A percentile compares a stretch with the other conserved stretches of the same genome.
These are phyloP conservation scores for Mechanitis messenoides DNA, from an alignment of 2,888 invertebrate species.

Conservation along the genomic window DNA sequence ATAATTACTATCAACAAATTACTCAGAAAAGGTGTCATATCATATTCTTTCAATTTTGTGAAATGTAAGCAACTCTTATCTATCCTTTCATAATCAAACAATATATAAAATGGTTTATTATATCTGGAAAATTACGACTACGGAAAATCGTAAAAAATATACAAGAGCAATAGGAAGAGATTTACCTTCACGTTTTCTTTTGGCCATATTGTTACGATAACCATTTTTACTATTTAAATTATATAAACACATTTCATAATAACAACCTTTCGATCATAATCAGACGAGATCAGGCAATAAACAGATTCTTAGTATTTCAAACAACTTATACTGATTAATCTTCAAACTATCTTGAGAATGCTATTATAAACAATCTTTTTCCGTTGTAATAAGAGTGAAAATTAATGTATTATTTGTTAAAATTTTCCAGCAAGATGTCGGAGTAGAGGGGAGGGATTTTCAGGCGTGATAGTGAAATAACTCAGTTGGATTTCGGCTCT, in stretches of 20 bases:
- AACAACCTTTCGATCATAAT: conserved; percentile 20
- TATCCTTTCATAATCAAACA: too few relatives aligned
- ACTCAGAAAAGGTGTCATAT: too few relatives aligned
- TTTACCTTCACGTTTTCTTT: too few relatives aligned
- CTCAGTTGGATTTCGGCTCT: conserved; percentile 21
- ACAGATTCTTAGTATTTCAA: conserved; percentile 23
- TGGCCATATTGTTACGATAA: too few relatives aligned
- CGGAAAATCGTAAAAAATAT: too few relatives aligned
- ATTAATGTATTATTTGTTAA: conserved; percentile 12
- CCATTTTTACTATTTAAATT: too few relatives aligned
- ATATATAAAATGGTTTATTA: too few relatives aligned
- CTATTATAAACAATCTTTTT: conserved; percentile 10
- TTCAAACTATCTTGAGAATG: conserved; percentile 12
- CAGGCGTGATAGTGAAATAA: conserved; percentile 16
- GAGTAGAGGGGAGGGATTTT: conserved; percentile 24
- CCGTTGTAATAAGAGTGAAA: conserved; percentile 12
- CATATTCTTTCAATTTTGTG: too few relatives aligned
- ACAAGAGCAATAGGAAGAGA: too few relatives aligned
- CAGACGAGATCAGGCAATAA: conserved; percentile 21
- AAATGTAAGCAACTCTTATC: too few relatives aligned
- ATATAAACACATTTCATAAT: background rate
- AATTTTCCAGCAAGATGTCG: conserved; percentile 27
- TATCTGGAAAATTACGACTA: too few relatives aligned
- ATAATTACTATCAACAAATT: too few relatives aligned
- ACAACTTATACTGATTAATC: conserved; percentile 28